Percentiles rank a stretch among this genome's conserved stretches.
These are phyloP conservation scores for Calameuta pallipes DNA, from an alignment of 2,888 invertebrate species.

Conservation along the genomic window DNA sequence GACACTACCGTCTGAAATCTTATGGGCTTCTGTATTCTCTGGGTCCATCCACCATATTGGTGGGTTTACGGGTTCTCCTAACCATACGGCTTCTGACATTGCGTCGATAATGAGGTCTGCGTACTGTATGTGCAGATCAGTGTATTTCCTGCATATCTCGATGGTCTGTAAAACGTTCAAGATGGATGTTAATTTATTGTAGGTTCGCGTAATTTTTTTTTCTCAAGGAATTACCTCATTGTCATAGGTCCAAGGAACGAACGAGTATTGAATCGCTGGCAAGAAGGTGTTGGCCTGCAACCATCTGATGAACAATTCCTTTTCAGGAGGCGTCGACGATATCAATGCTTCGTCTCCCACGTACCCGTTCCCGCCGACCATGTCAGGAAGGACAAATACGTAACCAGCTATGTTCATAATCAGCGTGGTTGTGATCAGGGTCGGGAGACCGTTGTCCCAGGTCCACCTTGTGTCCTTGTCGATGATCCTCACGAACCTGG, in stretches of 20 bases:
- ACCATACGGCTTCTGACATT: conserved; percentile 71
- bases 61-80: conserved; percentile 80
- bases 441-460: conserved; percentile 76
- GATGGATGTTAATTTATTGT: no score
- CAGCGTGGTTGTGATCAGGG: conserved; percentile 78
- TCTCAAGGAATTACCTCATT: conserved; percentile 51
- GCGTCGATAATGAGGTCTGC: conserved; percentile 67
- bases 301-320: conserved; percentile 82
- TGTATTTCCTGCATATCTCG: conserved; percentile 73
- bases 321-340: conserved; percentile 52
- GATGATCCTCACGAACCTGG: conserved; percentile 81
- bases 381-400: conserved; percentile 82
- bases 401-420: conserved; percentile 70
- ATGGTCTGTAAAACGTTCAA: conserved; percentile 68
- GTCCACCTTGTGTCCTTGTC: conserved; percentile 82
- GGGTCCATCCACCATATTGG: conserved; percentile 91
- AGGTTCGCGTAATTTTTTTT: conserved; percentile 65
- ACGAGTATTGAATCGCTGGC: conserved; percentile 84
- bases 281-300: conserved; percentile 81
- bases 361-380: conserved; percentile 79
- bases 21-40: conserved; percentile 70
- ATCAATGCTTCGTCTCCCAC: conserved; percentile 68
- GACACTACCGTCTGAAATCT: conserved; percentile 63
- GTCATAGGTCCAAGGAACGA: conserved; percentile 83
- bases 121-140: conserved; percentile 72